Conservation (phyloP, 2,797 vertebrate species). For the Myotis findleyi region DNA sequence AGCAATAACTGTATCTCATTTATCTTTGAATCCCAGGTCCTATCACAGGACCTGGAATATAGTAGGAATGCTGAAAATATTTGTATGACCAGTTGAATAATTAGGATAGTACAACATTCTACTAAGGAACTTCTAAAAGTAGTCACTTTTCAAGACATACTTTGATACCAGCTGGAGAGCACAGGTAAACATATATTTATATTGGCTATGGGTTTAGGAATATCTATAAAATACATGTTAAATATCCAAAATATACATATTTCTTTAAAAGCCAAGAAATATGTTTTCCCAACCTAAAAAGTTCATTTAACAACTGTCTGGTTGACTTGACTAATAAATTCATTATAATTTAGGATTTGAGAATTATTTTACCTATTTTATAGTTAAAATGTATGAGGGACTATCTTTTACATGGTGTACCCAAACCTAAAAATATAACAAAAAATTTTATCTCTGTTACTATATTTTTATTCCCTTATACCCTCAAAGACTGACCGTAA, state of each 20-base stretch:
- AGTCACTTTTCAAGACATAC: not conserved
- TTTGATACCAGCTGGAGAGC: not conserved
- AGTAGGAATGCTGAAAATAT: not conserved
- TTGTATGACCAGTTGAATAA: slow-evolving; percentile 11
- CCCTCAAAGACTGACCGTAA: not conserved
- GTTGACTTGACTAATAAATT: slow-evolving; percentile 29
- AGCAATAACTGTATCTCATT: not conserved
- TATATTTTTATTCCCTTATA: not conserved
- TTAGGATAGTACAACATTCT: not conserved
- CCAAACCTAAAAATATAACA: slow-evolving; percentile 31
- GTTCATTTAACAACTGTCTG: slow-evolving; percentile 52
- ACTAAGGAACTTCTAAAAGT: slow-evolving; percentile 16
- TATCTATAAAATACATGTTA: slow-evolving; percentile 11
- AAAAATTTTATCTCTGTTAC: not conserved
- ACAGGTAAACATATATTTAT: slow-evolving; percentile 30
- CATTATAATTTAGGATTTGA: slow-evolving; percentile 13
- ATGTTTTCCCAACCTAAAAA: slow-evolving; percentile 45
- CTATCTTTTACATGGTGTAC: not conserved
- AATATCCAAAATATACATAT: slow-evolving; percentile 1
- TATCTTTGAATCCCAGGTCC: not conserved
- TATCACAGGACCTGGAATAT: not conserved
- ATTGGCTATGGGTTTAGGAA: not conserved
- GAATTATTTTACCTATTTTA: slow-evolving; percentile 30
- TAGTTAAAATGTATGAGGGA: not conserved
- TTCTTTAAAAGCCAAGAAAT: slow-evolving; percentile 53